These are phyloP conservation scores for Gymnothorax javanicus DNA, from an alignment of 2,797 vertebrate genomes.

Conservation along the genomic window DNA sequence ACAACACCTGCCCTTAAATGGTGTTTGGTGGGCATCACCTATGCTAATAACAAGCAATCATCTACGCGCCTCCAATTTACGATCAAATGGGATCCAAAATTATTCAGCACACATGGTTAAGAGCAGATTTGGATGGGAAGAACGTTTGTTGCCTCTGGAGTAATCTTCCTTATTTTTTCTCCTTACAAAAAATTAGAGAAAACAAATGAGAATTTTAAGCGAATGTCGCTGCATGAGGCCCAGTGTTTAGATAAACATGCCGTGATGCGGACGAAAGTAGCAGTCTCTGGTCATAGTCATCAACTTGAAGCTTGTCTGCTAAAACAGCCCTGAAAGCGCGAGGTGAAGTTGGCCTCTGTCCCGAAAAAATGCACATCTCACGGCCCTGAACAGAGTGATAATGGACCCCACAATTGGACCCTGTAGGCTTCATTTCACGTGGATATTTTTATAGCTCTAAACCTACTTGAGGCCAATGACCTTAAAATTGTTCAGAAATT, in stretches of 20 bases:
- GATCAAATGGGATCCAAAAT: no score
- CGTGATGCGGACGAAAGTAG: not conserved
- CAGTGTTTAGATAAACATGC: not conserved
- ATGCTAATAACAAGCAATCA: no score
- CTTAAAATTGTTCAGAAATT: not conserved
- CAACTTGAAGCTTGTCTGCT: not conserved
- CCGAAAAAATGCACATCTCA: not conserved
- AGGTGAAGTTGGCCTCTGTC: not conserved
- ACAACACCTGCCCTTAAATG: no score
- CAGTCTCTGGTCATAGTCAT: not conserved
- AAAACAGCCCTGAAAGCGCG: not conserved
- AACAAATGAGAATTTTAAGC: no score
- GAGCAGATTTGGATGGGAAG: no score
- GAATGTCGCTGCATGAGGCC: no score
- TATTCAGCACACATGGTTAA: no score
- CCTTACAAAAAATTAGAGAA: no score
- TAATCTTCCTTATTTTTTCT: no score
- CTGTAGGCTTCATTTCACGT: not conserved
- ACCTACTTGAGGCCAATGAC: not conserved
- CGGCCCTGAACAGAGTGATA: not conserved
- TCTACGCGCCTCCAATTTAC: no score
- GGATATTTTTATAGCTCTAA: not conserved
- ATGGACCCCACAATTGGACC: not conserved
- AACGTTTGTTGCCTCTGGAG: no score
- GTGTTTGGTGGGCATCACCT: no score